These are phyloP conservation scores for Lycocorax pyrrhopterus DNA, from an alignment of 2,113 vertebrate genomes.

Conservation along the genomic window DNA sequence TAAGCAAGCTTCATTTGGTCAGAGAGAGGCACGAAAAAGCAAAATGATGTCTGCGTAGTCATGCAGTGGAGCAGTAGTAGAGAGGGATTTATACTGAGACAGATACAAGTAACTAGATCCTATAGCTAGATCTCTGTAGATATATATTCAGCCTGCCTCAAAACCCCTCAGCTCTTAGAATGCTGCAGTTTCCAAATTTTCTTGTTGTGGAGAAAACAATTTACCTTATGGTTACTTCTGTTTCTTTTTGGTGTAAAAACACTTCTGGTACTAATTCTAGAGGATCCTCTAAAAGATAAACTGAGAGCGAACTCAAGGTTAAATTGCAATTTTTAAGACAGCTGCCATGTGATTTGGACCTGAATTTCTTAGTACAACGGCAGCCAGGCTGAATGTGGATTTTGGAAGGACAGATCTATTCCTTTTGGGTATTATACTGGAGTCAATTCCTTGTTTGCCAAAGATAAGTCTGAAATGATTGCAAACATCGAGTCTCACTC, in stretches of 20 bases:
- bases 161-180: neutral
- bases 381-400: constrained; percentile 34
- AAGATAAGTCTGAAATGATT: constrained; percentile 59
- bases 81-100: neutral
- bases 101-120: neutral
- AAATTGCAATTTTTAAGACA: neutral
- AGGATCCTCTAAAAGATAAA: neutral
- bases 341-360: neutral
- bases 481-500: constrained; percentile 25
- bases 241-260: neutral
- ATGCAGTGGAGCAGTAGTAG: neutral
- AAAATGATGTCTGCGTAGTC: neutral
- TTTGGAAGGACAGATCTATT: constrained; percentile 49
- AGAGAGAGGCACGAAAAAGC: neutral
- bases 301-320: constrained; percentile 5
- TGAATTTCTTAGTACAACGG: neutral
- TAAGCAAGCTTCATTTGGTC: neutral
- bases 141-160: neutral
- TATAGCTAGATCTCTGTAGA: neutral
- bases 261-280: neutral
- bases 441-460: constrained; percentile 53
- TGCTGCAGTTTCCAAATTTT: neutral
- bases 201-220: neutral
- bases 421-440: constrained; percentile 24
- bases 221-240: neutral